These are phyloP conservation scores for Stenurella melanura DNA, from an alignment of 2,888 invertebrate species.

Conservation along the genomic window DNA sequence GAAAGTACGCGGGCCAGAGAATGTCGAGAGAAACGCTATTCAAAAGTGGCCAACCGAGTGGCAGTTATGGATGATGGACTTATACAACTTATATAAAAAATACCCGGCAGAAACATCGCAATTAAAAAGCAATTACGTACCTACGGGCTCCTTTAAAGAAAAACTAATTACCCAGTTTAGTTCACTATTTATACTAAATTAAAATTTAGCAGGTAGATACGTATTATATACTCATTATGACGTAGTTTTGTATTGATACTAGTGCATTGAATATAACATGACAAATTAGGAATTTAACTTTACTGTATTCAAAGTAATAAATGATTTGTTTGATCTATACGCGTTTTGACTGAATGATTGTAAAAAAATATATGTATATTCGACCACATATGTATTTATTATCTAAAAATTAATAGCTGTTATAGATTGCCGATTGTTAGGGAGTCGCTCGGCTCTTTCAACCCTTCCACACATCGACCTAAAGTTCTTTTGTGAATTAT, in stretches of 20 bases:
- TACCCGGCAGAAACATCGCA: constrained; percentile 52
- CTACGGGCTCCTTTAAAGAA: constrained; percentile 27
- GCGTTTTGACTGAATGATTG: no score
- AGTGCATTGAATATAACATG: background rate
- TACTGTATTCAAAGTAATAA: background rate
- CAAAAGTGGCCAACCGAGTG: constrained; percentile 69
- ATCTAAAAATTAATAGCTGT: no score
- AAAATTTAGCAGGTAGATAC: background rate
- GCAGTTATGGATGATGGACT: constrained; percentile 66
- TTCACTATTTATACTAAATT: constrained; percentile 14
- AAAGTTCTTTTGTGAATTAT: no score
- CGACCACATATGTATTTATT: no score
- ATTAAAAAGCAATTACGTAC: constrained; percentile 60
- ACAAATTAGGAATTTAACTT: background rate
- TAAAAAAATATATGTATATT: no score
- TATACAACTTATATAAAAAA: constrained; percentile 48
- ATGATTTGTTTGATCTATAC: no score
- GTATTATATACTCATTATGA: background rate
- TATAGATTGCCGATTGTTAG: no score
- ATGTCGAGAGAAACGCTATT: constrained; percentile 62
- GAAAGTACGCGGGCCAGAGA: constrained; percentile 50
- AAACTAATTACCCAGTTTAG: constrained; percentile 31
- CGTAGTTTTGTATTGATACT: background rate
- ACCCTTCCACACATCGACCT: no score
- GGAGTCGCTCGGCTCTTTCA: no score